Percentiles rank a stretch among this genome's conserved stretches.
phyloP scores from a whole-genome alignment of 2,888 invertebrate genomes.

The Chorisops tibialis region DNA sequence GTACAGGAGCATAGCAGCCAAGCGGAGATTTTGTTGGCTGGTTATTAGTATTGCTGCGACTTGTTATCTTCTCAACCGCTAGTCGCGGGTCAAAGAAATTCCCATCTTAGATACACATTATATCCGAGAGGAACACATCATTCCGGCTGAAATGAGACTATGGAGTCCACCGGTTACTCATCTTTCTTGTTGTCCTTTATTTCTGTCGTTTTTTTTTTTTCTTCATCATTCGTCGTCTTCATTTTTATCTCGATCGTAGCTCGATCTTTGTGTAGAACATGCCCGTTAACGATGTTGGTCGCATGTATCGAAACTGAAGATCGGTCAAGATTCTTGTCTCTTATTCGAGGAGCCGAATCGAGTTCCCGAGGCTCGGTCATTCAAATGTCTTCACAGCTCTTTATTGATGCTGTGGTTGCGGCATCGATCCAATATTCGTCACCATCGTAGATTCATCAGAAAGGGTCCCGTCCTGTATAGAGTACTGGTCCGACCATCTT shows the following conservation, averaged over 20 bases:
- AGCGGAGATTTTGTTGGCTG: too few species aligned
- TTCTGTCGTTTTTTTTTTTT: background rate
- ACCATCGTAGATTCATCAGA: background rate
- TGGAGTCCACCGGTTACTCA: conserved; percentile 1
- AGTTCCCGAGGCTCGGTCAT: conserved; percentile 3
- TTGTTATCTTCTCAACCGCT: too few species aligned
- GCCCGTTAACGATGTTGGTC: conserved; percentile 30
- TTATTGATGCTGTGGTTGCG: conserved; percentile 11
- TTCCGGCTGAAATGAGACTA: too few species aligned
- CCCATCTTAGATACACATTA: too few species aligned
- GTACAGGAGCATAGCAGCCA: too few species aligned
- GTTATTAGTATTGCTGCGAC: too few species aligned
- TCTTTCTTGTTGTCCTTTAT: conserved; percentile 12
- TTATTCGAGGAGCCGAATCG: background rate
- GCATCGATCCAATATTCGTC: conserved; percentile 19
- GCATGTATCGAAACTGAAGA: conserved; percentile 27
- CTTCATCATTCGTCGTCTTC: background rate
- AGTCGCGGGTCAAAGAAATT: too few species aligned
- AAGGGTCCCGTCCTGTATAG: background rate
- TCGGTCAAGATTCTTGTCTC: conserved; percentile 5
- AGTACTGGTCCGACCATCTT: background rate
- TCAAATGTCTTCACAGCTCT: conserved; percentile 24
- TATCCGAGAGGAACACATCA: too few species aligned
- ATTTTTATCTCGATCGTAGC: conserved; percentile 7
- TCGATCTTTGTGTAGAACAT: conserved; percentile 31